Evolutionary conservation across 2,888 invertebrate genomes (phyloP).

Genomic region (Plebejus argus): DNA sequence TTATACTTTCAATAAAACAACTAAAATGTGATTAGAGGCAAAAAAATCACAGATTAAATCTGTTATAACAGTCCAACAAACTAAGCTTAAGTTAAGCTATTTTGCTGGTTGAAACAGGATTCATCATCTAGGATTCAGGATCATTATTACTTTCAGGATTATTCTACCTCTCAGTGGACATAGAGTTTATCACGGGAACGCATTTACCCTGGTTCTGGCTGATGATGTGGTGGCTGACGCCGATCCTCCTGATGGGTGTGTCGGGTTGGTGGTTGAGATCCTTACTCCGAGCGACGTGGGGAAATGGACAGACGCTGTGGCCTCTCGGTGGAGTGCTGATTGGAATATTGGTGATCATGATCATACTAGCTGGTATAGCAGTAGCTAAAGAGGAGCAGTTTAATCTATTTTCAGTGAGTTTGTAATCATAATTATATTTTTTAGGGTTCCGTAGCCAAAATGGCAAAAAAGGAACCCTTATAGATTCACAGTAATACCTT

Average conservation of each 20-base stretch:
- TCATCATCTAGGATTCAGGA: too few species aligned
- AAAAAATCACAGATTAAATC: too few species aligned
- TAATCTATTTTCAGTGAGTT: slow-evolving; percentile 66
- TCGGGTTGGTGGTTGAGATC: slow-evolving; percentile 72
- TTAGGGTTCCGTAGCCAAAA: too few species aligned
- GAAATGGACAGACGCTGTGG: slow-evolving; percentile 58
- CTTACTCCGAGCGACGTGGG: slow-evolving; percentile 55
- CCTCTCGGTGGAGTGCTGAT: slow-evolving; percentile 61
- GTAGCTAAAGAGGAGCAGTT: slow-evolving; percentile 74
- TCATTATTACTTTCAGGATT: slow-evolving; percentile 56
- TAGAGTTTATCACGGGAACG: slow-evolving; percentile 69
- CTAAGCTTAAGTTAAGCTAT: too few species aligned
- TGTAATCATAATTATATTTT: background rate
- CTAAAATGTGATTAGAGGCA: too few species aligned
- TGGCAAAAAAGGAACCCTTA: too few species aligned
- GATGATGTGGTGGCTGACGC: slow-evolving; percentile 64
- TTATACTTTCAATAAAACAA: too few species aligned
- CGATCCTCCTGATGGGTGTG: slow-evolving; percentile 59
- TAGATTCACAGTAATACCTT: too few species aligned
- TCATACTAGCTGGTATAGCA: slow-evolving; percentile 64
- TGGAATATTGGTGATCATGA: slow-evolving; percentile 61
- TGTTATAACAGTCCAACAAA: too few species aligned
- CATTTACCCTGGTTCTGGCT: slow-evolving; percentile 65
- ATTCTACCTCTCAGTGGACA: slow-evolving; percentile 64
- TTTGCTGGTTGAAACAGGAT: too few species aligned